Conservation (phyloP, 53 echinoderm and acorn worm genomes). For the Zoroaster sp. region DNA sequence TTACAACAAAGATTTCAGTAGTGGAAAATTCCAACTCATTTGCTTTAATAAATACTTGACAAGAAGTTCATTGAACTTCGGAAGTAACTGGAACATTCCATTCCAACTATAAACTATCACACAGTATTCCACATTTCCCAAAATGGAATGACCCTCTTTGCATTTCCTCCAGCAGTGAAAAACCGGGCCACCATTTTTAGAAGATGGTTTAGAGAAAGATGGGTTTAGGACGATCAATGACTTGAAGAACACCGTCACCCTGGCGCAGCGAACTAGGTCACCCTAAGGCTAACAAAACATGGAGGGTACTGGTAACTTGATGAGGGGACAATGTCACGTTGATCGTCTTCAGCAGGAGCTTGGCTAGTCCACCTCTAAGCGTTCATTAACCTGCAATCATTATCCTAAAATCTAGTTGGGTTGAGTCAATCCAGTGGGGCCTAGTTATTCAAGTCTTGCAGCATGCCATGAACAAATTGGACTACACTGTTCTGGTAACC, state of each 20-base stretch:
- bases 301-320: constrained; percentile 33
- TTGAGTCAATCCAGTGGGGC: background rate
- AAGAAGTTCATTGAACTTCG: constrained; percentile 20
- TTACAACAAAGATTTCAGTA: background rate
- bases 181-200: constrained; percentile 18
- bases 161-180: constrained; percentile 29
- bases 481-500: no score
- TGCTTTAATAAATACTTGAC: constrained; percentile 21
- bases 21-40: background rate
- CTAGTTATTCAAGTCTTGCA: background rate
- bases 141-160: constrained; percentile 29
- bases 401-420: background rate
- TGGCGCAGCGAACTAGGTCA: constrained; percentile 22
- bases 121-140: background rate
- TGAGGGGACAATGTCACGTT: constrained; percentile 46
- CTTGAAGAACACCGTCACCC: background rate
- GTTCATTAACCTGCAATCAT: constrained; percentile 41
- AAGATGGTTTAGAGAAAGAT: background rate
- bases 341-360: background rate
- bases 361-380: background rate
- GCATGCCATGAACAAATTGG: no score
- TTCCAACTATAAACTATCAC: background rate
- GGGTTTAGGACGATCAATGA: constrained; percentile 49
- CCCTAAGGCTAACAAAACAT: constrained; percentile 47
- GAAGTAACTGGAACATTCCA: constrained; percentile 35